Base-by-base conservation (phyloP, 2,797 vertebrate genomes). In the Malurus leucopterus region DNA sequence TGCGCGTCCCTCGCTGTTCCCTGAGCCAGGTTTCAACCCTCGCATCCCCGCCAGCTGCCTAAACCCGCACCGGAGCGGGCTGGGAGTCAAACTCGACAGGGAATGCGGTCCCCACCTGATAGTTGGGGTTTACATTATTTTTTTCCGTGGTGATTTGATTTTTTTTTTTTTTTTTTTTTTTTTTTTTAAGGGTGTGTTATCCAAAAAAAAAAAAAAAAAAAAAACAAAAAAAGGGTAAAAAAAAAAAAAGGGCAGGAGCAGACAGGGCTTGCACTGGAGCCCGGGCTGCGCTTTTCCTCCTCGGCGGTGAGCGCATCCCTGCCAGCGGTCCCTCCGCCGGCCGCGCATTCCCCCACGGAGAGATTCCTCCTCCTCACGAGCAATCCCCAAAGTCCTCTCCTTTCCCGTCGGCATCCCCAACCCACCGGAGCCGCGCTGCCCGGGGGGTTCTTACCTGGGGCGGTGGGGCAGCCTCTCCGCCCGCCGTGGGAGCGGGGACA, bases 361-460 rank as follows among this genome's bases (percentile, higher is more conserved):
- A 34, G 17, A 41, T n/a, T 38, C 62, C 23, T 24, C 11, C 12
- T 14, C 6, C 30, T 58, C 5, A 2, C 55, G 5, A 53, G 40
- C 49, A 13, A 46, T 1, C 29, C 72, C 50, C 41, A 6, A 80
- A 80, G 26, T 49, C 44, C 6, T 23, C 49, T 32, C 11, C 17
- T 19, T 72, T 15, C 26, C 36, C 5, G 4, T 6, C 17, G 50
- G 11, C 49, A 30, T 5, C 49, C 50, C 29, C 29, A 41, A 4
- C 80, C 38, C 51, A 2, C 4, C 20, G 18, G 29, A 21, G 1
- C 67, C 34, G 23, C 58, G 32, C 49, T 43, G 40, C 70, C 57
- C 30, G 15, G 30, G 24, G 26, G 10, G 16, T 14, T 40, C 91
- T 84, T 93, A 93, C 94, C 92, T 93, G 88, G 47, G 78, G 83